Percentiles rank a stretch among this genome's conserved stretches.
Conservation (phyloP, 1,140 invertebrate species). For the Steinernema feltiae region DNA sequence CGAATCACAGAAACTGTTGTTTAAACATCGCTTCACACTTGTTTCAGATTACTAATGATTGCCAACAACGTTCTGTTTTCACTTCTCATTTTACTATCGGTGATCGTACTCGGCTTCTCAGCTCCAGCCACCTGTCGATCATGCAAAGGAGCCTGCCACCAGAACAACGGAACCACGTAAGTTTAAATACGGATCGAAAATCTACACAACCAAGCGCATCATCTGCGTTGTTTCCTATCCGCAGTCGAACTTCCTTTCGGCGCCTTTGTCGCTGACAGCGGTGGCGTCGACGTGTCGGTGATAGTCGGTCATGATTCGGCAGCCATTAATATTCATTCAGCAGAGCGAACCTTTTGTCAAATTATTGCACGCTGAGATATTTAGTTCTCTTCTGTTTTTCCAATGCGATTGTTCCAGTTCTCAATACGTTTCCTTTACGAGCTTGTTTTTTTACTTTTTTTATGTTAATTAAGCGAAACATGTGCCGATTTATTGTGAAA, state of each 20-base stretch:
- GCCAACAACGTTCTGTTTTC: not conserved
- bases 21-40: not conserved
- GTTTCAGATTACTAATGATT: not conserved
- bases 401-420: not conserved
- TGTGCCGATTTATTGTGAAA: no score
- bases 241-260: no score
- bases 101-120: not conserved
- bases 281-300: not conserved
- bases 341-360: no score
- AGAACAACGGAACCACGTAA: constrained; percentile 5
- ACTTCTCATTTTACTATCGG: not conserved
- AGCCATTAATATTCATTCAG: not conserved
- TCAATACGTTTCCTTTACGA: not conserved
- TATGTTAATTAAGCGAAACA: not conserved
- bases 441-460: not conserved
- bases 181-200: not conserved
- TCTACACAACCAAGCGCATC: not conserved
- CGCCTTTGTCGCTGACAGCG: not conserved
- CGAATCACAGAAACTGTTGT: not conserved
- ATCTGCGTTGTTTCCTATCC: not conserved
- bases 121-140: not conserved
- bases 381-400: not conserved
- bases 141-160: constrained; percentile 5
- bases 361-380: no score
- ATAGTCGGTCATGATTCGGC: not conserved